Evolutionary conservation across 2,888 invertebrate species (phyloP), one percentile per base, ranked within the genome.

Genomic region (Dryadula phaetusa): DNA sequence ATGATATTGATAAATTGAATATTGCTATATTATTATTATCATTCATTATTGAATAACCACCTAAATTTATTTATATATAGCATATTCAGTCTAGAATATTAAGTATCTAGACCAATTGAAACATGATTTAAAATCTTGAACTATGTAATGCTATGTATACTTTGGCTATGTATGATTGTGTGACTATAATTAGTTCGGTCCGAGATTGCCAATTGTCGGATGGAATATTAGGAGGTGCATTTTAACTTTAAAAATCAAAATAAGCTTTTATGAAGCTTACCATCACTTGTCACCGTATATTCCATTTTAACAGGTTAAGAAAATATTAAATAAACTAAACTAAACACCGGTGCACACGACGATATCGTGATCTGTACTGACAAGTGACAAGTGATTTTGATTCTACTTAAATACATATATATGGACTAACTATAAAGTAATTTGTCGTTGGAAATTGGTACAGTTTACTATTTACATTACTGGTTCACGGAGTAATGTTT

Each of bases 281-380:
- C 86, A 65, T 82, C 77, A 37, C 80, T 76, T 37, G 86, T 82
- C n/a, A 67, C 76, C 44, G 74, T 77, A 80, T 80, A 84, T 75
- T 86, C 84, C 88, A 89, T 88, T 75, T 75, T 77, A n/a, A n/a
- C 0, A n/a, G 12, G 22, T 10, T n/a, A 14, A 14, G 12, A 32
- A 54, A 40, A 46, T 32, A 14, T 20, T 37, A 18, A 22, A 22
- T n/a, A 2, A 44, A 22, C 0, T 10, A 5, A 18, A 10, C 12
- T 8, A 4, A 7, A 32, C 20, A 54, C 54, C 20, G 12, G 54
- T 44, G 63, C 44, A 54, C 53, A 44, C 44, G 63, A 6, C 32
- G 54, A 40, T 54, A 20, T 42, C 12, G 14, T 28, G 18, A 16
- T 16, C 56, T 40, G 10, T 32, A 64, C 63, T 54, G 53, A 32